Evolutionary conservation across 2,888 invertebrate species (phyloP).

Genomic region (Amorpha juglandis): DNA sequence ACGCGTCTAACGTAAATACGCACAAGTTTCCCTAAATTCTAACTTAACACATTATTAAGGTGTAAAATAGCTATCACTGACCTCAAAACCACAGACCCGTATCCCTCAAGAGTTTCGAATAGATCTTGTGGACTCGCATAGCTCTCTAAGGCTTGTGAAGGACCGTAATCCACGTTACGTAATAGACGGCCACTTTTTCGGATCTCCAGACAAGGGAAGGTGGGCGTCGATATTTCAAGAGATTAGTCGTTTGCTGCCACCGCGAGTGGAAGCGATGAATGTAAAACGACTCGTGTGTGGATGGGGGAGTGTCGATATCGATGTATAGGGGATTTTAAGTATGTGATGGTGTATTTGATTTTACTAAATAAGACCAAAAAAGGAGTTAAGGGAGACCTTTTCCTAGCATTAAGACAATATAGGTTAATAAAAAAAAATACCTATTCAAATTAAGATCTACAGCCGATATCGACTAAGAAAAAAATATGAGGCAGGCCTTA

Average conservation of each 20-base stretch:
- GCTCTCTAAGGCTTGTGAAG: slow-evolving; percentile 44
- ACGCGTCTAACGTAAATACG: neutral
- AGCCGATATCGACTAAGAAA: too few relatives aligned
- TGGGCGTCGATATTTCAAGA: slow-evolving; percentile 80
- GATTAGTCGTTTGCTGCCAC: slow-evolving; percentile 77
- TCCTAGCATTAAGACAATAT: too few relatives aligned
- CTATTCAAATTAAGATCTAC: too few relatives aligned
- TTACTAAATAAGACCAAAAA: too few relatives aligned
- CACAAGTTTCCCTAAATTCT: neutral
- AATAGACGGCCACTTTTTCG: slow-evolving; percentile 77
- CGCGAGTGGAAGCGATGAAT: slow-evolving; percentile 67
- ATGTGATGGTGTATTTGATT: too few relatives aligned
- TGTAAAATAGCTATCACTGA: slow-evolving; percentile 7
- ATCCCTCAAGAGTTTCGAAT: slow-evolving; percentile 10
- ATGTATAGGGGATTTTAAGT: too few relatives aligned
- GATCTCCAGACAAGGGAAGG: slow-evolving; percentile 77
- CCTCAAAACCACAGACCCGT: neutral
- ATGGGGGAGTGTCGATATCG: slow-evolving; percentile 37
- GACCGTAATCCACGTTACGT: slow-evolving; percentile 60
- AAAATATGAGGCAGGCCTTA: too few relatives aligned
- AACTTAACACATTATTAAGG: neutral
- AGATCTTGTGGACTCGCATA: slow-evolving; percentile 29
- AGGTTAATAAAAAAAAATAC: too few relatives aligned
- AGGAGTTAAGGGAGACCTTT: too few relatives aligned
- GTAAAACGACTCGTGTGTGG: slow-evolving; percentile 64